phyloP scores from a whole-genome alignment of 1,140 invertebrate genomes.

The Drosophila arizonae region DNA sequence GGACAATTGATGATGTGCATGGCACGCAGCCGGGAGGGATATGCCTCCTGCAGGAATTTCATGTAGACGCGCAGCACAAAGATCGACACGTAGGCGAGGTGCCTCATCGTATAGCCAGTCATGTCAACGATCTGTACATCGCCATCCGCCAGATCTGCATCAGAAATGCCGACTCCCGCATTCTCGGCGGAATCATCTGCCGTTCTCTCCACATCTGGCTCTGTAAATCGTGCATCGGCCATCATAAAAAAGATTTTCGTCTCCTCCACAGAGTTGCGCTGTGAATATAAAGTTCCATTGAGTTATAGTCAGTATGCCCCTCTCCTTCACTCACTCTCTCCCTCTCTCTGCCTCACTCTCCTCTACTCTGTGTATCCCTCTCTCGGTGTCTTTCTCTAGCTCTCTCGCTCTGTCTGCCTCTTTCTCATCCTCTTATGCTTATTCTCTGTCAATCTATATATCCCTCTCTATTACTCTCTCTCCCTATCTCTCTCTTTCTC shows the following conservation, averaged over 20 bases:
- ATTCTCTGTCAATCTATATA: too few species aligned
- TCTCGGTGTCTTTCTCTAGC: too few species aligned
- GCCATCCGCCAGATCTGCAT: constrained; percentile 82
- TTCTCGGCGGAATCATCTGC: not conserved
- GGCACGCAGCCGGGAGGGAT: constrained; percentile 88
- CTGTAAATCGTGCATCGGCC: constrained; percentile 86
- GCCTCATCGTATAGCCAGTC: constrained; percentile 85
- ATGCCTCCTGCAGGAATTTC: constrained; percentile 86
- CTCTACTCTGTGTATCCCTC: too few species aligned
- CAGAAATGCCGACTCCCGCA: not conserved
- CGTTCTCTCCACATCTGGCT: constrained; percentile 54
- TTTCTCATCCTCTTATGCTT: too few species aligned
- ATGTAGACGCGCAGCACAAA: constrained; percentile 83
- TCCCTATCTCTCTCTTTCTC: too few species aligned
- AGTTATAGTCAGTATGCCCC: not conserved
- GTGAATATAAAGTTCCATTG: not conserved
- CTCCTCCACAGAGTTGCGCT: constrained; percentile 86
- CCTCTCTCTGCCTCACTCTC: too few species aligned
- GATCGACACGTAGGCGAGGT: constrained; percentile 86
- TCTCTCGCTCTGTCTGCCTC: too few species aligned
- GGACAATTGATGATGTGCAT: constrained; percentile 88
- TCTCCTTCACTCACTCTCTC: too few species aligned
- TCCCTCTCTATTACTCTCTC: too few species aligned
- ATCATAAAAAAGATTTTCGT: constrained; percentile 88
- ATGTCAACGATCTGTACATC: constrained; percentile 89